Conservation (phyloP, 2,888 invertebrate genomes). For the Apodemia hepburni region DNA sequence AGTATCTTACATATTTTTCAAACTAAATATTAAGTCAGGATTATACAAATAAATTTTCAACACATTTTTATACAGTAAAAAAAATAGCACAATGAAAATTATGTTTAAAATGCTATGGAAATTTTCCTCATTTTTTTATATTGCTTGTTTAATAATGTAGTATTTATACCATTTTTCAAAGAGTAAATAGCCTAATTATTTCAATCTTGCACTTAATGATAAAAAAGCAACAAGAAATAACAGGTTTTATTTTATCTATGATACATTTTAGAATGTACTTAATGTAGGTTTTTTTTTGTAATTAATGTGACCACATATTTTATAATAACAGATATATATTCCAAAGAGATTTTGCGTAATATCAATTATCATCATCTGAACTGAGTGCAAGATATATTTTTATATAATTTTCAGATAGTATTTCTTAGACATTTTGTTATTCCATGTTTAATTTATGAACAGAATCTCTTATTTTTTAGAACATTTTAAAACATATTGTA, state of each 20-base stretch:
- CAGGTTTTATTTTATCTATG: constrained; percentile 27
- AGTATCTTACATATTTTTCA: constrained; percentile 7
- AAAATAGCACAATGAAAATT: constrained; percentile 9
- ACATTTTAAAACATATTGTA: not conserved
- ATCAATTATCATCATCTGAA: too few relatives aligned
- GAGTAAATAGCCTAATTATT: not conserved
- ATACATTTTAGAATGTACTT: constrained; percentile 28
- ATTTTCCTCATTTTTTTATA: not conserved
- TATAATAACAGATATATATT: not conserved
- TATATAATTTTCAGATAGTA: not conserved
- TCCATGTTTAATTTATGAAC: constrained; percentile 3
- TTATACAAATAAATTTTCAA: constrained; percentile 4
- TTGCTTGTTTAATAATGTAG: not conserved
- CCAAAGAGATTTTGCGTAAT: not conserved
- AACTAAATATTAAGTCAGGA: constrained; percentile 6
- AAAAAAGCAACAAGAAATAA: constrained; percentile 16
- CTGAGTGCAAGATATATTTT: not conserved
- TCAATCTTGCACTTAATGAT: constrained; percentile 17
- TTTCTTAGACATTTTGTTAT: constrained; percentile 7
- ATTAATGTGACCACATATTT: constrained; percentile 14
- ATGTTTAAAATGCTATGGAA: not conserved
- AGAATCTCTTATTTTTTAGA: constrained; percentile 18
- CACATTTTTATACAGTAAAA: constrained; percentile 6
- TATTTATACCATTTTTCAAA: too few relatives aligned
- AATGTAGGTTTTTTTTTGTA: constrained; percentile 20